Base-by-base conservation (phyloP, 2,113 vertebrate genomes). In the Thalassoma bifasciatum region DNA sequence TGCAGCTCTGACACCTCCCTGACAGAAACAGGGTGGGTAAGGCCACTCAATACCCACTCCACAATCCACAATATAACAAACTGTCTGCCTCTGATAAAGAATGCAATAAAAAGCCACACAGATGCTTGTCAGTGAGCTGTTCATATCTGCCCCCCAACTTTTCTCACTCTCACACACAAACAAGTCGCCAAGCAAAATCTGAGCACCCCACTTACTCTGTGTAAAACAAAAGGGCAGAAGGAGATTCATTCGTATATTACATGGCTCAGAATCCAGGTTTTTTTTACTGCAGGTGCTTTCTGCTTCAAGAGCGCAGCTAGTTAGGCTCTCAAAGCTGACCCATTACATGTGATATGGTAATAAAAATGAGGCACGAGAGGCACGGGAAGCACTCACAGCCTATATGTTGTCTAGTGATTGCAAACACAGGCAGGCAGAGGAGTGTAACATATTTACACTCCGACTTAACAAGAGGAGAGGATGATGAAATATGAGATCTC, bases 51-150 rank as follows among this genome's bases (percentile, higher is more conserved):
- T 46, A 49, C 62, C 46, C 75, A 44, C 59, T 59, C 46, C 66
- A 66, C n/a, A 44, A 42, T 4, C 10, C 46, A 42, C 19, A 59
- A 58, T 19, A 19, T 10, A 78, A 65, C 30, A 70, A 58, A 56
- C 13, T 73, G 17, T 17, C 67, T 71, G 10, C 70, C 53, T 79
- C 13, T 5, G 22, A 9, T 37, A n/a, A 72, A 16, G 47, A 72
- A 74, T 63, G 46, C 21, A 60, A 37, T 52, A 19, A 51, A 34
- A 60, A 83, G 60, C 47, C 83, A 68, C 51, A 57, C 50, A 59
- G 47, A 84, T 67, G 51, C 36, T 56, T 66, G 34, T 60, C 80
- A 60, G 40, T 12, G 30, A 56, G 19, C 12, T 80, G 44, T 61
- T 36, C n/a, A 64, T 49, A 66, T 59, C 64, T 62, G 30, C 24